Percentiles rank a stretch among this genome's conserved stretches.
These are phyloP conservation scores for Apostichopus californicus DNA, from an alignment of 35 echinoderm and acorn worm species.

Conservation along the genomic window DNA sequence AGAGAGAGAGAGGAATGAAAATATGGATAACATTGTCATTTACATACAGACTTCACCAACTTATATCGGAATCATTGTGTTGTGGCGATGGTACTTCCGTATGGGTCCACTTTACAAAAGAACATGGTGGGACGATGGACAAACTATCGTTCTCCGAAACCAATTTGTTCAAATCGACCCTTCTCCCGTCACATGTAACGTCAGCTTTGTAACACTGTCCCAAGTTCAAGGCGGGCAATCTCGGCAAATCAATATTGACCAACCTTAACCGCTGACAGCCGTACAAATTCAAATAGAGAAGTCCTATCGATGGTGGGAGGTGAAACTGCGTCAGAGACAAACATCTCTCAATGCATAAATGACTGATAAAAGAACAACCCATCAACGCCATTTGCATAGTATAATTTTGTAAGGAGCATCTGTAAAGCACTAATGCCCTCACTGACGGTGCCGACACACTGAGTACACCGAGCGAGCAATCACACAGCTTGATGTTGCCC, in stretches of 20 bases:
- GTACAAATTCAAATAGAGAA: conserved; percentile 85
- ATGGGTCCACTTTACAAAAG: conserved; percentile 24
- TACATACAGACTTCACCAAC: neutral
- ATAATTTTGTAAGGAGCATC: conserved; percentile 87
- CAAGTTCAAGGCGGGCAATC: conserved; percentile 67
- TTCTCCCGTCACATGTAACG: conserved; percentile 7
- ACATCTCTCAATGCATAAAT: conserved; percentile 90
- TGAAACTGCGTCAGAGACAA: conserved; percentile 57
- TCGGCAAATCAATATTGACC: conserved; percentile 63
- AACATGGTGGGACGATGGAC: conserved; percentile 16
- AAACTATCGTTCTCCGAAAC: neutral
- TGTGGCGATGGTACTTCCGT: conserved; percentile 10
- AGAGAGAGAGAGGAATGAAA: no score
- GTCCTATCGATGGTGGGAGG: conserved; percentile 42
- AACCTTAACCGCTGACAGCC: conserved; percentile 67
- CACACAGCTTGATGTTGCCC: conserved; percentile 71
- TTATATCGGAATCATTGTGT: neutral
- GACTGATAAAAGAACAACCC: conserved; percentile 72
- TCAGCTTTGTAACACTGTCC: conserved; percentile 72
- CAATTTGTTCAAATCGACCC: neutral
- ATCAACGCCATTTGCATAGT: conserved; percentile 77
- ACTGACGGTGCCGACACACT: conserved; percentile 72
- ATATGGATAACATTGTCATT: no score
- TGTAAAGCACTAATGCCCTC: conserved; percentile 73
- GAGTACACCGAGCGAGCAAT: conserved; percentile 79